These are phyloP conservation scores for Pristionchus mayeri DNA, from an alignment of 2,888 invertebrate species.

Conservation along the genomic window DNA sequence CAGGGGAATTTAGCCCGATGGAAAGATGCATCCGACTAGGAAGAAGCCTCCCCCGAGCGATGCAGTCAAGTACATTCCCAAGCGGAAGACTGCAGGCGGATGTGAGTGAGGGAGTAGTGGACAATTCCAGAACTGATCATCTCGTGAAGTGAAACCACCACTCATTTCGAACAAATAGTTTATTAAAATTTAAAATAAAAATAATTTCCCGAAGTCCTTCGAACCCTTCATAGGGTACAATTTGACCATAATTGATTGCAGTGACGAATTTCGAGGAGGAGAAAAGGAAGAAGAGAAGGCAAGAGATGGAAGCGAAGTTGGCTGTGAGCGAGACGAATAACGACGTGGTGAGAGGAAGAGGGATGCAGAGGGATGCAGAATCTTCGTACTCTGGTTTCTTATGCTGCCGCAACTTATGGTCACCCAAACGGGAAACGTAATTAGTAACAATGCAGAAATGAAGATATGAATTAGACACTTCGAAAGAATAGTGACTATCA, in stretches of 20 bases:
- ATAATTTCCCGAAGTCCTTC: background rate
- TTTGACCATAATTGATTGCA: background rate
- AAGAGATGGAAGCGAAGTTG: constrained; percentile 29
- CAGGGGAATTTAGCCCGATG: background rate
- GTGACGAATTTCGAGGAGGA: constrained; percentile 11
- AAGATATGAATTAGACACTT: no score
- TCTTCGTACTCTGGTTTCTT: no score
- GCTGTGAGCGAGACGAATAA: constrained; percentile 32
- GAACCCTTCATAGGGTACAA: background rate
- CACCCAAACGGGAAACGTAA: no score
- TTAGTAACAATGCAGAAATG: no score
- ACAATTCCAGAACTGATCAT: no score
- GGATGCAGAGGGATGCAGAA: background rate
- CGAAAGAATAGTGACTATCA: no score
- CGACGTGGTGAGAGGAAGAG: constrained; percentile 11
- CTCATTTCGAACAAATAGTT: no score
- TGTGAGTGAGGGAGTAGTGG: background rate
- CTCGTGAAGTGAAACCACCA: no score
- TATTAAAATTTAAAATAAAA: no score
- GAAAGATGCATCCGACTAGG: constrained; percentile 28
- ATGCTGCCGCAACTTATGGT: no score
- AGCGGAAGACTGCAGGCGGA: constrained; percentile 1
- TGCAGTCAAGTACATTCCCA: constrained; percentile 32
- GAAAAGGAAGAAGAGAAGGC: constrained; percentile 5
- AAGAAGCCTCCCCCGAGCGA: constrained; percentile 1